These are phyloP conservation scores for Lates japonicus DNA, from an alignment of 2,797 vertebrate genomes.

Conservation along the genomic window DNA sequence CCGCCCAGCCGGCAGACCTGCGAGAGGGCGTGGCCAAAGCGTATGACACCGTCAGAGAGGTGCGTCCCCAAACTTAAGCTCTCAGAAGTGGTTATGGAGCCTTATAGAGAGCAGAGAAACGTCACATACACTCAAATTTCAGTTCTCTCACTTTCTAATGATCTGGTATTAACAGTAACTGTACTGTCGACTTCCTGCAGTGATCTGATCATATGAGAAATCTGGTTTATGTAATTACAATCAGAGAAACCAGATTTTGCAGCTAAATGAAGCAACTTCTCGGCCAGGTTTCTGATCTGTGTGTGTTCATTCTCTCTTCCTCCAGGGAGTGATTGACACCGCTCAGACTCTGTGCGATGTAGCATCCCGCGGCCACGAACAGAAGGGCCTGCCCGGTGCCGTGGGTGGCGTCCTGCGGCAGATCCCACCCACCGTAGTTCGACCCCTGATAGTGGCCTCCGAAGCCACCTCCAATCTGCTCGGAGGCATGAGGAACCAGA, in stretches of 20 bases:
- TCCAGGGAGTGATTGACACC: constrained; percentile 92
- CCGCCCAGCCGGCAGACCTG: constrained; percentile 92
- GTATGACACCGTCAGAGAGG: constrained; percentile 94
- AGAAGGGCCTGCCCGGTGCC: constrained; percentile 93
- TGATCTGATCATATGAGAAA: background rate
- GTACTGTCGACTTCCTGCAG: background rate
- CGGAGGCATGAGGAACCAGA: constrained; percentile 96
- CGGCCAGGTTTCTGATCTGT: background rate
- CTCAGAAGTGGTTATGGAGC: background rate
- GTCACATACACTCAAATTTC: background rate
- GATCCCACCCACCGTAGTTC: constrained; percentile 94
- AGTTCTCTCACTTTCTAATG: background rate
- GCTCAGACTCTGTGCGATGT: constrained; percentile 94
- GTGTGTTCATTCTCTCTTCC: constrained; percentile 4
- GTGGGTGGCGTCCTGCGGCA: constrained; percentile 94
- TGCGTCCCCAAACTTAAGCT: constrained; percentile 46
- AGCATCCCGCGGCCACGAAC: constrained; percentile 92
- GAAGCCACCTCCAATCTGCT: constrained; percentile 95
- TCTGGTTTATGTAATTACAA: background rate
- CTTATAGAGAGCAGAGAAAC: background rate
- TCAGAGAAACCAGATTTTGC: background rate
- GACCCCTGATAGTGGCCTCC: constrained; percentile 93
- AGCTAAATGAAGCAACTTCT: background rate
- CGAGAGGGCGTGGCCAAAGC: constrained; percentile 95
- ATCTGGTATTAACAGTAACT: background rate